phyloP scores from a whole-genome alignment of 2,888 invertebrate species.

The Gortyna flavago region DNA sequence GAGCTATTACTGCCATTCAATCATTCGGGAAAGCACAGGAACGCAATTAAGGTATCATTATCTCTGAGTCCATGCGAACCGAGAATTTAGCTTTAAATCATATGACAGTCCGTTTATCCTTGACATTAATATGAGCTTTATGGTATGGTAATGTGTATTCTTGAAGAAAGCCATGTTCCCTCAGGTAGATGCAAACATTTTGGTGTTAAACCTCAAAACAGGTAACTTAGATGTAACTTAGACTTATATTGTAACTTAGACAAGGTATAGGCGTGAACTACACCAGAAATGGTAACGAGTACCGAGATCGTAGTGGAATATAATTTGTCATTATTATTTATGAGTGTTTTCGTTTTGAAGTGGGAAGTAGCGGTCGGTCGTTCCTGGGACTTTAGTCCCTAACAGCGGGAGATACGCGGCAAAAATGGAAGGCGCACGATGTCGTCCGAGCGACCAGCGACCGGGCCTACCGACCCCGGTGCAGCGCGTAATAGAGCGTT shows the following conservation, averaged over 20 bases:
- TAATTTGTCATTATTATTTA: slow-evolving; percentile 85
- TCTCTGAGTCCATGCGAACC: slow-evolving; percentile 71
- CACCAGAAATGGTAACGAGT: slow-evolving; percentile 72
- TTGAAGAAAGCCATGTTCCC: slow-evolving; percentile 42
- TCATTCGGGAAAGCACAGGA: slow-evolving; percentile 81
- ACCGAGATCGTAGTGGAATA: slow-evolving; percentile 70
- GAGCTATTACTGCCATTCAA: slow-evolving; percentile 86
- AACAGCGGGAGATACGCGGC: slow-evolving; percentile 79
- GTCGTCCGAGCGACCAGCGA: slow-evolving; percentile 65
- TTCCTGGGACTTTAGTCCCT: slow-evolving; percentile 67
- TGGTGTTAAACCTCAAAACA: slow-evolving; percentile 29
- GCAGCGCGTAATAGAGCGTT: slow-evolving; percentile 74
- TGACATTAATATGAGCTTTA: slow-evolving; percentile 74
- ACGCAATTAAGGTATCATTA: slow-evolving; percentile 86
- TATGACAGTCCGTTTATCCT: slow-evolving; percentile 74
- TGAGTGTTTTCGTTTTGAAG: slow-evolving; percentile 75
- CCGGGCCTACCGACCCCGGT: slow-evolving; percentile 54
- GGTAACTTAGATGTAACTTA: slow-evolving; percentile 26
- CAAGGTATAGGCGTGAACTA: slow-evolving; percentile 72
- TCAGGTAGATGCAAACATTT: slow-evolving; percentile 46
- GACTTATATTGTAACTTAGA: no score
- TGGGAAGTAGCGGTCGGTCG: slow-evolving; percentile 68
- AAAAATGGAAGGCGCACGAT: slow-evolving; percentile 84
- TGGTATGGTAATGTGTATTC: slow-evolving; percentile 66
- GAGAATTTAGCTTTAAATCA: slow-evolving; percentile 78